Evolutionary conservation across 2,888 invertebrate genomes (phyloP), one percentile per base, ranked within the genome.

Genomic region (Drosophila austrosaltans): DNA sequence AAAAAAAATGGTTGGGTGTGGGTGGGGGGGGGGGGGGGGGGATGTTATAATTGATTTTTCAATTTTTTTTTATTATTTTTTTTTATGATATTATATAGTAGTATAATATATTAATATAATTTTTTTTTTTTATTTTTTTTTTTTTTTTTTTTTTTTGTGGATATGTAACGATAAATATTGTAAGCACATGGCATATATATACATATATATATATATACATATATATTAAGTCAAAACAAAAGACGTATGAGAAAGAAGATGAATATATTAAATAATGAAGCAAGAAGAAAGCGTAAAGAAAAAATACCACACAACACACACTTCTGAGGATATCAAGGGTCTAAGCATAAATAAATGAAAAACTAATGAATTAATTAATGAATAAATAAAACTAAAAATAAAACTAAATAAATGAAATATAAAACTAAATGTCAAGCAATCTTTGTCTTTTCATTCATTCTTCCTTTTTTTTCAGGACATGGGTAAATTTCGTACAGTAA

Each of bases 321-420:
- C 81, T 90, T 90, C 92, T 92, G 91, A 92, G 91, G 91, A 92
- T 92, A 92, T 92, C 91, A 92, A 92, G 91, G 91, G 91, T 92
- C 91, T 92, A 91, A 90, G 90, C 87, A 85, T 85, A 91, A 91
- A 91, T 82, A 91, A 91, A 91, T 82, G 84, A 89, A 90, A 91
- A 91, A 82, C 83, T 83, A 83, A 83, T 90, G 89, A 90, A 91
- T 91, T 89, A 86, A 90, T 90, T 87, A 89, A 48, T 48, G 25
- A 48, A 40, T 40, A 40, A 40, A 40, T 40, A 89, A 90, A 90
- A 82, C 88, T 83, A 83, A 83, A 48, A 77, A 89, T 83, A 82
- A 85, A 90, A 91, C 87, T 87, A 87, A 80, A 78, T 76, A 81
- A 85, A 85, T 85, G 82, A 85, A 48, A 87, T 89, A 89, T 85